Base-by-base conservation (phyloP, 2,113 vertebrate species). In the Oxygymnocypris stewartii region DNA sequence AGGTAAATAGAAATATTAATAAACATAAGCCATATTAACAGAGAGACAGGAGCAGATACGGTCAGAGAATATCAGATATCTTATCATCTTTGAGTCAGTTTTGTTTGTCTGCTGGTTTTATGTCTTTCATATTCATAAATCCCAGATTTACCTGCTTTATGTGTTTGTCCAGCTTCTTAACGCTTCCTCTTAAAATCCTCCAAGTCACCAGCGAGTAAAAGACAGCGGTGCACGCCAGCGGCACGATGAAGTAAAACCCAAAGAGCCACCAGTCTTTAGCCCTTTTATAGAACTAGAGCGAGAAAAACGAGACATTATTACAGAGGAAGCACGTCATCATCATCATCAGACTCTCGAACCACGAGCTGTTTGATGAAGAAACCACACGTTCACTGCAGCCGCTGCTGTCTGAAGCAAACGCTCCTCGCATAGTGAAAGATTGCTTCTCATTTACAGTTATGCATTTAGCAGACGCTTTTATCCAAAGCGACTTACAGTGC, bases 201-300 rank as follows among this genome's bases (percentile, higher is more conserved):
- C 95, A 95, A 73, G 95, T 96, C 97, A 97, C 97, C 67, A 98
- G 92, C 1, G 96, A 92, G 83, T 99, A 98, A 91, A 98, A 98
- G 83, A 97, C 18, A 0, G 94, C 96, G 0, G 97, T 98, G 91
- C 96, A 96, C 61, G 93, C 92, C 91, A 99, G 88, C 0, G 97
- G 97, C 89, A 97, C 94, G 91, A 97, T 97, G 90, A 98, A 98
- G 91, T 98, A 99, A 93, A 98, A 97, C 82, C 96, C 95, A 67
- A 99, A 97, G 31, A 99, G 94, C 97, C 97, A 99, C 96, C 97
- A 98, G 86, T 98, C 97, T 90, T 99, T 99, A 28, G 92, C 94
- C 80, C 90, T 89, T 92, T 97, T 96, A 88, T 99, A 99, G 90
- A 97, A 94, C 98, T 99, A 88, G 84, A 80, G 8, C 13, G 86